Percentiles rank a stretch among this genome's conserved stretches.
phyloP scores from a whole-genome alignment of 1,140 invertebrate species.

The Amyelois transitella region DNA sequence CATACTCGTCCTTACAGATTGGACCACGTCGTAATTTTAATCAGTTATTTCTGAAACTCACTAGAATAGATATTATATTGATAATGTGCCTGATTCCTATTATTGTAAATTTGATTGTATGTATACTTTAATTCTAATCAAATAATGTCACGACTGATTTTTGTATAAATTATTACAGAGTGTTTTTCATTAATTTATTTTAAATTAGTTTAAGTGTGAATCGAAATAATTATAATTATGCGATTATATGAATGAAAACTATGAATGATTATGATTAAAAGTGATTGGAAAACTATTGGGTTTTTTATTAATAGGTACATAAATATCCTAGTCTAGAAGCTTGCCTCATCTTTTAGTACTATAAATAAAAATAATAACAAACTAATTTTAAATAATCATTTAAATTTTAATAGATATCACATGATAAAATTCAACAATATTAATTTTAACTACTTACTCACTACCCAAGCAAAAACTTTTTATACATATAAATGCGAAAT shows the following conservation, averaged over 20 bases:
- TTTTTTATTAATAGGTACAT: no score
- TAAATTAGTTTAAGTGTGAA: slow-evolving; percentile 70
- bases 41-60: slow-evolving; percentile 30
- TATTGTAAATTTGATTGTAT: slow-evolving; percentile 69
- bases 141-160: slow-evolving; percentile 71
- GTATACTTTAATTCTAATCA: slow-evolving; percentile 67
- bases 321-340: no score
- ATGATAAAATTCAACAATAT: no score
- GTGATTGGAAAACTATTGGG: slow-evolving; percentile 30
- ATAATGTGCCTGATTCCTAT: slow-evolving; percentile 71
- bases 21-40: slow-evolving; percentile 5
- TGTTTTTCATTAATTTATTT: slow-evolving; percentile 71
- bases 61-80: slow-evolving; percentile 46
- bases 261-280: slow-evolving; percentile 66
- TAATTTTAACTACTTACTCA: no score
- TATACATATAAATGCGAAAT: no score
- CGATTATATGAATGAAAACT: slow-evolving; percentile 67
- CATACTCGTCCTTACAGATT: slow-evolving; percentile 36
- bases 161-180: slow-evolving; percentile 69
- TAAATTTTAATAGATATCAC: no score
- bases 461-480: no score
- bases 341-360: no score
- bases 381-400: no score
- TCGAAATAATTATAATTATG: slow-evolving; percentile 71
- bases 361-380: no score